These are phyloP conservation scores for Talpa occidentalis DNA, from an alignment of 2,113 vertebrate genomes.

Conservation along the genomic window DNA sequence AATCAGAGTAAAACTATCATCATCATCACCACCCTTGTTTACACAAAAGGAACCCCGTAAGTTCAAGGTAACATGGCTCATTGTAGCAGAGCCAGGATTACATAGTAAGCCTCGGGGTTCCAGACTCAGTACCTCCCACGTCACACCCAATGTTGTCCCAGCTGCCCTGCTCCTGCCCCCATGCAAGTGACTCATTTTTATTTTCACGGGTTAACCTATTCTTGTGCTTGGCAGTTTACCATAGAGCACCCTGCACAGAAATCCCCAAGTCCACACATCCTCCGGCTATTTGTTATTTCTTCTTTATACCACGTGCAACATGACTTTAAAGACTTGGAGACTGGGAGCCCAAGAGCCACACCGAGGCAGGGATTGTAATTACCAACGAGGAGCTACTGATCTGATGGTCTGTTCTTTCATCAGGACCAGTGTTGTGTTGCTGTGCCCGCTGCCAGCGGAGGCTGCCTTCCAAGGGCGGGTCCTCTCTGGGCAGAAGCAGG, in stretches of 20 bases:
- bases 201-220: background rate
- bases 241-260: background rate
- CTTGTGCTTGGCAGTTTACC: background rate
- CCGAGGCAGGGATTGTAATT: background rate
- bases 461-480: background rate
- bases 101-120: background rate
- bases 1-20: background rate
- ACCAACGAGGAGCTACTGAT: background rate
- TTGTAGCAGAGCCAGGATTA: background rate
- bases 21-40: background rate
- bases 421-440: background rate
- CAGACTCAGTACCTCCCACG: background rate
- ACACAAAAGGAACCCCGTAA: background rate
- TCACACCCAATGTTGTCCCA: background rate
- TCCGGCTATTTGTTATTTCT: background rate
- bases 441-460: background rate
- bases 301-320: background rate
- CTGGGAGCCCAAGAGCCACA: background rate
- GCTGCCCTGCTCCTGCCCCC: background rate
- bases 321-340: background rate
- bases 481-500: background rate
- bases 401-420: background rate
- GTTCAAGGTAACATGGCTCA: background rate
- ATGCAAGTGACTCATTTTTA: background rate
- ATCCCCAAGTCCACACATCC: background rate